phyloP scores from a whole-genome alignment of 2,113 vertebrate genomes.

The Xiphias gladius region DNA sequence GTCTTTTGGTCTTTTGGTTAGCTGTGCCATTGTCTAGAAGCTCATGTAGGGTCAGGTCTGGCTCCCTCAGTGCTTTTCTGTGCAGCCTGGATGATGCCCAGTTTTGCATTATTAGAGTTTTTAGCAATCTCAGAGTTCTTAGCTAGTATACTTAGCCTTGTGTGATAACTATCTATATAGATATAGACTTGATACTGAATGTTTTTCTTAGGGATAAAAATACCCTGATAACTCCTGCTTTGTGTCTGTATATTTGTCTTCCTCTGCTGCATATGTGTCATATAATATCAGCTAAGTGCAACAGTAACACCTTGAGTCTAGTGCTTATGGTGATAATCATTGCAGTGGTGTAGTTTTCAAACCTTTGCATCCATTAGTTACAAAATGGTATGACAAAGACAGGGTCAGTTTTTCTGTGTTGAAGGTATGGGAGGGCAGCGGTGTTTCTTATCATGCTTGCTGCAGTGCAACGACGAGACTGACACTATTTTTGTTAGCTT shows the following conservation, averaged over 20 bases:
- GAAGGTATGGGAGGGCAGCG: neutral
- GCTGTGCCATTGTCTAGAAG: neutral
- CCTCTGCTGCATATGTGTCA: neutral
- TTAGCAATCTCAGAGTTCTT: constrained; percentile 44
- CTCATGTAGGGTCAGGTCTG: neutral
- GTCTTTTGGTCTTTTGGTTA: neutral
- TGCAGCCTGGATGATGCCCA: constrained; percentile 24
- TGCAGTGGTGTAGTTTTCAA: too few relatives aligned
- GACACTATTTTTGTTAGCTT: neutral
- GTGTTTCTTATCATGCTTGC: neutral
- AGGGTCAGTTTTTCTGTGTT: neutral
- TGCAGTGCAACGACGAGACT: too few relatives aligned
- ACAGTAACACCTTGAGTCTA: neutral
- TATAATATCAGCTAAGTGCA: neutral
- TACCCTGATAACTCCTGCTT: neutral
- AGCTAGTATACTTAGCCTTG: constrained; percentile 32
- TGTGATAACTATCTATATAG: constrained; percentile 13
- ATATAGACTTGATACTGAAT: too few relatives aligned
- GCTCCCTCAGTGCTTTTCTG: neutral
- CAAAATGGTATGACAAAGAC: too few relatives aligned
- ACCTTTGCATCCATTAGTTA: too few relatives aligned
- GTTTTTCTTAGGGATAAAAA: neutral
- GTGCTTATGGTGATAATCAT: too few relatives aligned
- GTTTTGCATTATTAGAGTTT: constrained; percentile 39
- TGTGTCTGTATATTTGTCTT: too few relatives aligned